Conservation (phyloP, 2,888 invertebrate species). For the Caenorhabditis plicata region DNA sequence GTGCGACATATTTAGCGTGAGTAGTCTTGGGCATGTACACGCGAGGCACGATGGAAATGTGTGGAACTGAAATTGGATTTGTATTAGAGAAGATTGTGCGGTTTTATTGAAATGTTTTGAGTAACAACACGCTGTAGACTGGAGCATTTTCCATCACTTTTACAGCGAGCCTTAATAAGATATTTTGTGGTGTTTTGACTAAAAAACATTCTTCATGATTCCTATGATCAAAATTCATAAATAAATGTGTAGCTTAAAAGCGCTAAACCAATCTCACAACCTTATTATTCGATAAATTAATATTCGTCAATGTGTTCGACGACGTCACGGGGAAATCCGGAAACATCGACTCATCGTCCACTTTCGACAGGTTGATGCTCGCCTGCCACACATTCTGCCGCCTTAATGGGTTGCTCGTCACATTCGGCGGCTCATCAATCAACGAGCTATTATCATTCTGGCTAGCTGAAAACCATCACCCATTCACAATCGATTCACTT, state of each 20-base stretch:
- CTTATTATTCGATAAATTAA: conserved; percentile 84
- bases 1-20: conserved; percentile 85
- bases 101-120: not conserved
- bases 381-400: conserved; percentile 44
- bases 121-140: too few species aligned
- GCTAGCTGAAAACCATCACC: too few species aligned
- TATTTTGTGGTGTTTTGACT: too few species aligned
- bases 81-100: not conserved
- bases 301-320: conserved; percentile 72
- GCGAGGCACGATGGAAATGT: conserved; percentile 84
- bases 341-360: conserved; percentile 67
- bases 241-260: too few species aligned
- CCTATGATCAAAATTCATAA: too few species aligned
- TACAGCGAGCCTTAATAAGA: too few species aligned
- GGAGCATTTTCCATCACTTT: too few species aligned
- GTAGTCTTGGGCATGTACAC: conserved; percentile 84
- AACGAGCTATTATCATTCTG: too few species aligned
- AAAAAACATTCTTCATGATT: too few species aligned
- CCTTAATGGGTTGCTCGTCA: conserved; percentile 23
- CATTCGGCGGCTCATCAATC: conserved; percentile 24
- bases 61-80: conserved; percentile 78
- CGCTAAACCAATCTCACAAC: conserved; percentile 67
- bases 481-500: too few species aligned
- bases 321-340: conserved; percentile 44
- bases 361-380: conserved; percentile 40